Evolutionary conservation across 1,140 invertebrate species (phyloP), one percentile per base, ranked within the genome.

Genomic region (Lepidotrigona ventralis): DNA sequence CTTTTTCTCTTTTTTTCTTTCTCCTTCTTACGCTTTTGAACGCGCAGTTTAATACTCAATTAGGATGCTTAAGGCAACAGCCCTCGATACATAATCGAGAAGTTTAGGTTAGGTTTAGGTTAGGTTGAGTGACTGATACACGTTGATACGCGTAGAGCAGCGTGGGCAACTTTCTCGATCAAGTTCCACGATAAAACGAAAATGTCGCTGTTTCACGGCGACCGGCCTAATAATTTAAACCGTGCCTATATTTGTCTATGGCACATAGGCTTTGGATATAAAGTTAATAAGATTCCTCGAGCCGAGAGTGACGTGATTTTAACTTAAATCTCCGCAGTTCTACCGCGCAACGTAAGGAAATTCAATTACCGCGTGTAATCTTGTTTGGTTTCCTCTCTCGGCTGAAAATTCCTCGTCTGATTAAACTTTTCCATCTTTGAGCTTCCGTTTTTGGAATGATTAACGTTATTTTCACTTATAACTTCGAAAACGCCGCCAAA

Each of bases 31-130:
- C 26, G 79, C 14, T 56, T 74, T 81, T 74, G 75, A n/a, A 81
- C 68, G 53, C 4, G 46, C 66, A 75, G 17, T 81, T 81, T 74
- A 56, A 81, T 46, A 46, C 60, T 81, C 71, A 81, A 81, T 75
- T 81, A 81, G 70, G 71, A 54, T 74, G 60, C 51, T 81, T 75
- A 81, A 74, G 26, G 71, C 66, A 74, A 74, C 70, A 74, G 26
- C 9, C 60, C 39, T 29, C 29, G 51, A 66, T 64, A 54, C 29
- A 81, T 75, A 73, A 81, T 74, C 60, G n/a, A n/a, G n/a, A n/a
- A n/a, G n/a, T n/a, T n/a, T n/a, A n/a, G n/a, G n/a, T n/a, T n/a
- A n/a, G n/a, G n/a, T n/a, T n/a, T n/a, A n/a, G n/a, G n/a, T n/a
- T n/a, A n/a, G n/a, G 33, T 33, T 33, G 33, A 33, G 33, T 3